Evolutionary conservation across 2,888 invertebrate species (phyloP).

Genomic region (Drosophila tanythrix): DNA sequence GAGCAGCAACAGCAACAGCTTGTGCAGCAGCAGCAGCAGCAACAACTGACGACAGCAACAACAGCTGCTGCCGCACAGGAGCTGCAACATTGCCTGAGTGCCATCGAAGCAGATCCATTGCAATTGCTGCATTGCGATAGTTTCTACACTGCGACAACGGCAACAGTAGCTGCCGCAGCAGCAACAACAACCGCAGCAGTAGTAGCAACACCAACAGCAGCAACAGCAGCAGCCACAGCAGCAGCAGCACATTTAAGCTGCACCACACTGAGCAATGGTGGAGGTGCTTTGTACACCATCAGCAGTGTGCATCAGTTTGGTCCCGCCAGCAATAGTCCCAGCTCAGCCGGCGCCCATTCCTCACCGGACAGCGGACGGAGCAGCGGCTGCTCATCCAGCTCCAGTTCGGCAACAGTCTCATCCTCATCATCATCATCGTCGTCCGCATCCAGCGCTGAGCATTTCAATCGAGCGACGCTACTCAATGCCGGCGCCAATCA

Average conservation of each 20-base stretch:
- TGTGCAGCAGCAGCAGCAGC: constrained; percentile 35
- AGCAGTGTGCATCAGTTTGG: constrained; percentile 83
- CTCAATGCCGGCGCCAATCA: constrained; percentile 55
- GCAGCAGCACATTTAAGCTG: constrained; percentile 61
- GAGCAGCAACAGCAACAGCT: constrained; percentile 36
- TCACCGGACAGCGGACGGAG: constrained; percentile 72
- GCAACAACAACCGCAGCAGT: constrained; percentile 32
- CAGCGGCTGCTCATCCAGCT: constrained; percentile 75
- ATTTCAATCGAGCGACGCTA: constrained; percentile 58
- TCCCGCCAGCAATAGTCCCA: constrained; percentile 77
- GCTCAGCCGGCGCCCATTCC: constrained; percentile 69
- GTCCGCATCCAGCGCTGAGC: constrained; percentile 73
- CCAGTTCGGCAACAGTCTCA: constrained; percentile 65
- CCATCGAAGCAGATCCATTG: constrained; percentile 75
- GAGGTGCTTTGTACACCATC: constrained; percentile 83
- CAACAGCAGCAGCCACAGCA: constrained; percentile 44
- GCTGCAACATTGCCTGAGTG: constrained; percentile 68
- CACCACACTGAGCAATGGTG: constrained; percentile 82
- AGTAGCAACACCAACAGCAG: constrained; percentile 36
- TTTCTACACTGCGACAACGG: constrained; percentile 49
- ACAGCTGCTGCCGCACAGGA: constrained; percentile 39
- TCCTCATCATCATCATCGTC: constrained; percentile 71
- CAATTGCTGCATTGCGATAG: constrained; percentile 73
- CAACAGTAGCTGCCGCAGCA: constrained; percentile 40
- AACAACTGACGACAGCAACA: constrained; percentile 25